Evolutionary conservation across 2,888 invertebrate genomes (phyloP), one percentile per base, ranked within the genome.

Genomic region (Sinotaia quadrata): DNA sequence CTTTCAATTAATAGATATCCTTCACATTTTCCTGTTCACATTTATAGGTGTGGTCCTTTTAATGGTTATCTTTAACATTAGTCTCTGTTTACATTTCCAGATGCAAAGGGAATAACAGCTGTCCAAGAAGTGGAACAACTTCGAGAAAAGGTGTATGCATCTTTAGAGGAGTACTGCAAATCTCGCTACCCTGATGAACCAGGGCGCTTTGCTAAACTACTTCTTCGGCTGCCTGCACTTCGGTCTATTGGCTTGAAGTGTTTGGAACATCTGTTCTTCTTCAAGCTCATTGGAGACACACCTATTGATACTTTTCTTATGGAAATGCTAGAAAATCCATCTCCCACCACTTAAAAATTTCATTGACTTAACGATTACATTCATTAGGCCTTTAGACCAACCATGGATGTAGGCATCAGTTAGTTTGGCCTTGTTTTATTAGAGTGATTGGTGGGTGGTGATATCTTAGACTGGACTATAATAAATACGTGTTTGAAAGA

Each of bases 1-100:
- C n/a, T n/a, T n/a, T n/a, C n/a, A n/a, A n/a, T n/a, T n/a, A n/a
- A n/a, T n/a, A n/a, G n/a, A n/a, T n/a, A n/a, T n/a, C n/a, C n/a
- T n/a, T n/a, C n/a, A n/a, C n/a, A n/a, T n/a, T n/a, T n/a, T n/a
- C n/a, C n/a, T n/a, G n/a, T n/a, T n/a, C n/a, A n/a, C n/a, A n/a
- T n/a, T n/a, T n/a, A n/a, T n/a, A n/a, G n/a, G n/a, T n/a, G n/a
- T n/a, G n/a, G n/a, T n/a, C n/a, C n/a, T n/a, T n/a, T 94, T 96
- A 72, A 95, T 98, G 85, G 94, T 98, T 79, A 92, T 98, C 67
- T 98, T 95, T 89, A 98, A 98, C 90, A 97, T 98, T 82, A 94
- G 95, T 94, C 85, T 80, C 80, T 80, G 7, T 4, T 77, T 36
- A 74, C 78, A 31, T 63, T 77, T 80, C 10, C 90, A 92, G 96